Evolutionary conservation across 2,797 vertebrate species (phyloP).

Genomic region (Nannoperca obscura): DNA sequence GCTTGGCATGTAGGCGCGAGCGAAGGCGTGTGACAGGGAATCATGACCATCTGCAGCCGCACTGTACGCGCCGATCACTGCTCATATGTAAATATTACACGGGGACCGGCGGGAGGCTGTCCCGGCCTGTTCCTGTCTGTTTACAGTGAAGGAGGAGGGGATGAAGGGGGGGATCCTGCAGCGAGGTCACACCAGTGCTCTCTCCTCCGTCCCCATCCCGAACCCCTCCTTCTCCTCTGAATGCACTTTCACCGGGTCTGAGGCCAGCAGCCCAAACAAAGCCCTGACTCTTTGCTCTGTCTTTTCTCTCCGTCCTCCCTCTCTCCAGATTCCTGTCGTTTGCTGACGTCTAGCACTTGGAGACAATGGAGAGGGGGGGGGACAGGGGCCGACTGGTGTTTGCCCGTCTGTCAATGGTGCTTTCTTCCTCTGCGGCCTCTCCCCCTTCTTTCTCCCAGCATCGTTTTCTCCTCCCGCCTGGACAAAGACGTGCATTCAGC

Average conservation of each 20-base stretch:
- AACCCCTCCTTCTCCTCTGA: slow-evolving; percentile 52
- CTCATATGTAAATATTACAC: slow-evolving; percentile 52
- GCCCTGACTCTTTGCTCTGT: slow-evolving; percentile 69
- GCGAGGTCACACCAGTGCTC: slow-evolving; percentile 61
- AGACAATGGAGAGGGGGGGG: slow-evolving; percentile 82
- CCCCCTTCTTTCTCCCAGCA: slow-evolving; percentile 34
- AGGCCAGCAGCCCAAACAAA: slow-evolving; percentile 73
- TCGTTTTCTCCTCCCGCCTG: slow-evolving; percentile 34
- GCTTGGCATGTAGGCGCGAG: slow-evolving; percentile 7
- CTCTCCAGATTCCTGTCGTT: slow-evolving; percentile 83
- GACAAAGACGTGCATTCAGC: slow-evolving; percentile 81
- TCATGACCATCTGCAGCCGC: slow-evolving; percentile 38
- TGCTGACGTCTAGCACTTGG: slow-evolving; percentile 80
- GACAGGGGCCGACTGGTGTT: slow-evolving; percentile 76
- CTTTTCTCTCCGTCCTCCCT: slow-evolving; percentile 71
- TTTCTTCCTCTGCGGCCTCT: slow-evolving; percentile 69
- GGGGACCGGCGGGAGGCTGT: slow-evolving; percentile 2
- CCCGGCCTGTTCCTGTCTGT: slow-evolving; percentile 11
- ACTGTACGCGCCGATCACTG: slow-evolving; percentile 20
- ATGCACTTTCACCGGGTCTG: slow-evolving; percentile 62
- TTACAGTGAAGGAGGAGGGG: slow-evolving; percentile 38
- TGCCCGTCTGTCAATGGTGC: slow-evolving; percentile 76
- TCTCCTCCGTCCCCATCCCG: slow-evolving; percentile 61
- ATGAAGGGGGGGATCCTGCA: slow-evolving; percentile 37
- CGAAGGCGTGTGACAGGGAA: slow-evolving; percentile 9